Evolutionary conservation across 2,888 invertebrate species (phyloP), one percentile per base, ranked within the genome.

Genomic region (Oligia fasciuncula): DNA sequence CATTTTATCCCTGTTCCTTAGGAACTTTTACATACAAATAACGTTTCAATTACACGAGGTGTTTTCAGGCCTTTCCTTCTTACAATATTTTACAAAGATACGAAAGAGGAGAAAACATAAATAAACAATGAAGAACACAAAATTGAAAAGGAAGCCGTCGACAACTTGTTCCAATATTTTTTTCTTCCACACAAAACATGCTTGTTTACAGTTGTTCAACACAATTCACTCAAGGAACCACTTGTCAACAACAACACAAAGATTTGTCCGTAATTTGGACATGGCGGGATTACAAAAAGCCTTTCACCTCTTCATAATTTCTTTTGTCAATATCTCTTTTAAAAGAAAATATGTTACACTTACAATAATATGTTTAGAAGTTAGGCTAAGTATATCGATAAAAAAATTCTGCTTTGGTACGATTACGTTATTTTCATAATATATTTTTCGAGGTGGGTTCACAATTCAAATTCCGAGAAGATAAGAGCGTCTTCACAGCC

Each of bases 171-270:
- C 73, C 75, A 77, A 85, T 69, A 62, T 69, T 87, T 65, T 83
- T 87, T 82, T 71, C 73, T 84, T 81, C 67, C 68, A 76, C 82
- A 76, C 70, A 79, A 82, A 85, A 87, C 82, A 77, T 81, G 82
- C 65, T 81, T 87, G 85, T 85, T 79, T 85, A 77, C 77, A 68
- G 66, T 79, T 79, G 69, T 73, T 87, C 71, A 76, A 82, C 68
- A 69, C 46, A 35, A 77, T 72, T 87, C 83, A 79, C 51, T 87
- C 68, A 79, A 81, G 72, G 35, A 74, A 74, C 69, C 81, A 75
- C 78, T 84, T 78, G 76, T 76, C 69, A 79, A 84, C 74, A 78
- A 74, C 57, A 67, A 65, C 69, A 67, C 43, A 79, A 76, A 76
- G 68, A 69, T 84, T 67, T 70, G 9, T 70, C n/a, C 60, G 57